phyloP scores from a whole-genome alignment of 2,888 invertebrate genomes.

The Melikaiella ostensackeni region DNA sequence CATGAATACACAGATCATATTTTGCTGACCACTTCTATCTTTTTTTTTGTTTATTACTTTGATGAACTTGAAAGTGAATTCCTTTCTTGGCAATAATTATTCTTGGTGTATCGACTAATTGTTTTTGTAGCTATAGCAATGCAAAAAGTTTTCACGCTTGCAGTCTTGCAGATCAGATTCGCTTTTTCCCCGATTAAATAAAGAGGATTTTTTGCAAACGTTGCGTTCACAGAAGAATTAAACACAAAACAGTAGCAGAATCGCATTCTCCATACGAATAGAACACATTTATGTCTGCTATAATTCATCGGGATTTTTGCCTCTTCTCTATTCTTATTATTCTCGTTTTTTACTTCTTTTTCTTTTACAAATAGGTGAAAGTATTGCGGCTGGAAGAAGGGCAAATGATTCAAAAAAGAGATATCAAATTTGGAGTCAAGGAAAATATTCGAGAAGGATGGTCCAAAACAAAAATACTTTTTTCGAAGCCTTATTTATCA shows the following conservation, averaged over 20 bases:
- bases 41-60: no score
- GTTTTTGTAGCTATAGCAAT: not conserved
- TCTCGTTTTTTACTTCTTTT: slow-evolving; percentile 42
- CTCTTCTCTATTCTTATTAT: slow-evolving; percentile 51
- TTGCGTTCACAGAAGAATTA: slow-evolving; percentile 36
- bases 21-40: no score
- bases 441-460: slow-evolving; percentile 80
- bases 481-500: slow-evolving; percentile 81
- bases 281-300: slow-evolving; percentile 39
- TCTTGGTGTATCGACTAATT: not conserved
- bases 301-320: slow-evolving; percentile 44
- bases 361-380: slow-evolving; percentile 73
- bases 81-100: no score
- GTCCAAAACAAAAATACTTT: slow-evolving; percentile 83
- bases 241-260: slow-evolving; percentile 39
- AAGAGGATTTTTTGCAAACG: slow-evolving; percentile 31
- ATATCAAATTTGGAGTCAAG: slow-evolving; percentile 70
- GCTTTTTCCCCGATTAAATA: slow-evolving; percentile 3
- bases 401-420: slow-evolving; percentile 53
- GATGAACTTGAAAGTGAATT: no score
- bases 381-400: slow-evolving; percentile 66
- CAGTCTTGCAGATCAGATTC: slow-evolving; percentile 18
- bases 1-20: no score
- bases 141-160: slow-evolving; percentile 2
- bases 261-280: slow-evolving; percentile 42